These are phyloP conservation scores for Drosophila dunni DNA, from an alignment of 1,140 invertebrate genomes.

Conservation along the genomic window DNA sequence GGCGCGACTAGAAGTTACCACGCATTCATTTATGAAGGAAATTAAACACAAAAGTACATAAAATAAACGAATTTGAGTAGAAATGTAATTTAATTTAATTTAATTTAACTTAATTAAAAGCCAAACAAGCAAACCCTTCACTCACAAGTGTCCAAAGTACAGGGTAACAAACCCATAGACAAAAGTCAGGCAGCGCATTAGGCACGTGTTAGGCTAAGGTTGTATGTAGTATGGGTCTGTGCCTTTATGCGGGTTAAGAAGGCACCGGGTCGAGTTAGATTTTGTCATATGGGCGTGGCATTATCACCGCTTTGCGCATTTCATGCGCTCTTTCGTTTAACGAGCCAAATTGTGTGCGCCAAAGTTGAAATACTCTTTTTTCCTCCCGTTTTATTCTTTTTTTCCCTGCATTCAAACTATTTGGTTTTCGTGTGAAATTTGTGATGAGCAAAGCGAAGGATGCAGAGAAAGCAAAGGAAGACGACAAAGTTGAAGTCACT, in stretches of 20 bases:
- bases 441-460: neutral
- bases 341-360: constrained; percentile 53
- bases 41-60: neutral
- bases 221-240: neutral
- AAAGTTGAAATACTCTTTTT: constrained; percentile 34
- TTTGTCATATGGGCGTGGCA: constrained; percentile 42
- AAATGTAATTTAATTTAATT: no score
- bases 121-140: neutral
- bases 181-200: constrained; percentile 44
- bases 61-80: no score
- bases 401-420: constrained; percentile 37
- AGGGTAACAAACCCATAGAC: constrained; percentile 20
- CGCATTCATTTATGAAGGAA: neutral
- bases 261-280: neutral
- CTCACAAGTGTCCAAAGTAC: neutral
- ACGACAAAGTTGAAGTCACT: constrained; percentile 38
- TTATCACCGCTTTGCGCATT: constrained; percentile 39
- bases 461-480: neutral
- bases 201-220: constrained; percentile 41
- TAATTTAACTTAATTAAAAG: no score
- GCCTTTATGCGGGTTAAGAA: neutral
- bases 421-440: constrained; percentile 26
- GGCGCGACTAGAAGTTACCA: constrained; percentile 6
- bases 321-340: constrained; percentile 56
- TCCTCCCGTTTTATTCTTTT: constrained; percentile 1